Base-by-base conservation (phyloP, 2,888 invertebrate genomes). In the Melinopterus prodromus region DNA sequence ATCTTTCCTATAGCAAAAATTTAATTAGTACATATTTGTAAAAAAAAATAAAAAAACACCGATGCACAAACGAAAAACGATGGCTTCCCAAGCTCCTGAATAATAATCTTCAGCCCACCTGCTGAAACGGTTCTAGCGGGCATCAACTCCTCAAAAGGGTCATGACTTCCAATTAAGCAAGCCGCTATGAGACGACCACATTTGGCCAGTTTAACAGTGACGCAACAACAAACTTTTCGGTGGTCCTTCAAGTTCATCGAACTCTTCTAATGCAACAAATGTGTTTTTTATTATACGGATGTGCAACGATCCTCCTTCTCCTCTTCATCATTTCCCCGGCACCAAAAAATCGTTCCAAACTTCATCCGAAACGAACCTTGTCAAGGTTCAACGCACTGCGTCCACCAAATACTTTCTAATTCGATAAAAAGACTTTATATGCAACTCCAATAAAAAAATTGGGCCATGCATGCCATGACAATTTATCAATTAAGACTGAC, bases 251-350 rank as follows among this genome's bases (percentile, higher is more conserved):
- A 74, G 74, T 16, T 74, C 74, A 74, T 74, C 74, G 74, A 35
- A 74, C 74, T 74, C 36, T 74, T 74, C 74, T 26, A 74, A 74
- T 53, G 53, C 53, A 53, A 53, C 53, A 53, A 53, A 53, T 53
- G 53, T 53, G 9, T 53, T 53, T 53, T 53, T 53, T 53, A 53
- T 53, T 53, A 53, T 53, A 53, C 53, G 53, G 53, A 53, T 53
- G 53, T 53, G 53, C 53, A 53, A 53, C 53, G 53, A 53, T 9
- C 53, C 53, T 53, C 53, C 53, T 53, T 12, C 53, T 53, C 53
- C 53, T 53, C 53, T 12, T 26, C 53, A 12, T 53, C 53, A 9
- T 53, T 53, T 53, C 53, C 12, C 53, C 53, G 53, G 53, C 53
- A 53, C 53, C 53, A 53, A 53, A 53, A 53, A 53, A 53, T 53